Evolutionary conservation across 2,797 vertebrate genomes (phyloP).

Genomic region (Tragelaphus eurycerus): DNA sequence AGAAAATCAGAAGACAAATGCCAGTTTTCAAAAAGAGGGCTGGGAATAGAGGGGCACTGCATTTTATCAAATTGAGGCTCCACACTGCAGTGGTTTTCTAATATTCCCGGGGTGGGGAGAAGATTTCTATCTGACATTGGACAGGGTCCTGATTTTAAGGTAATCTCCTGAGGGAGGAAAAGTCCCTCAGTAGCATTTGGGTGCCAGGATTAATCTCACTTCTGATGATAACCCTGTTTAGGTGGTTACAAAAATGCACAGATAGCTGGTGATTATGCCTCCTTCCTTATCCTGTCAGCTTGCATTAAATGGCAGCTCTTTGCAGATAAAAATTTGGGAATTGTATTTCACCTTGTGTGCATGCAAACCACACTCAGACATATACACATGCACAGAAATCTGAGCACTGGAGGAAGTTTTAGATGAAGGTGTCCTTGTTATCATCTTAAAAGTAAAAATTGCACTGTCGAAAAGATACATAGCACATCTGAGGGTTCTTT

Average conservation of each 20-base stretch:
- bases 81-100: neutral
- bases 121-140: slow-evolving; percentile 17
- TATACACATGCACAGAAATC: neutral
- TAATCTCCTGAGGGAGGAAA: slow-evolving; percentile 1
- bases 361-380: neutral
- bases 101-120: neutral
- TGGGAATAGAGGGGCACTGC: neutral
- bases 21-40: neutral
- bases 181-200: neutral
- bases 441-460: slow-evolving; percentile 71
- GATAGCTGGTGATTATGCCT: neutral
- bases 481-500: slow-evolving; percentile 52
- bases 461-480: slow-evolving; percentile 49
- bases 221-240: neutral
- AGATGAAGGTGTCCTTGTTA: slow-evolving; percentile 42
- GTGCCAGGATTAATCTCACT: slow-evolving; percentile 45
- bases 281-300: neutral
- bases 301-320: slow-evolving; percentile 42
- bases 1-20: slow-evolving; percentile 49
- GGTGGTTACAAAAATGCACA: slow-evolving; percentile 23
- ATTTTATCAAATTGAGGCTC: neutral
- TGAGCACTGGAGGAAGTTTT: slow-evolving; percentile 46
- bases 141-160: slow-evolving; percentile 30
- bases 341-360: neutral
- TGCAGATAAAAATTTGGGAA: slow-evolving; percentile 48